Percentiles rank a stretch among this genome's conserved stretches.
Conservation (phyloP, 2,113 vertebrate species). For the Anguilla rostrata region DNA sequence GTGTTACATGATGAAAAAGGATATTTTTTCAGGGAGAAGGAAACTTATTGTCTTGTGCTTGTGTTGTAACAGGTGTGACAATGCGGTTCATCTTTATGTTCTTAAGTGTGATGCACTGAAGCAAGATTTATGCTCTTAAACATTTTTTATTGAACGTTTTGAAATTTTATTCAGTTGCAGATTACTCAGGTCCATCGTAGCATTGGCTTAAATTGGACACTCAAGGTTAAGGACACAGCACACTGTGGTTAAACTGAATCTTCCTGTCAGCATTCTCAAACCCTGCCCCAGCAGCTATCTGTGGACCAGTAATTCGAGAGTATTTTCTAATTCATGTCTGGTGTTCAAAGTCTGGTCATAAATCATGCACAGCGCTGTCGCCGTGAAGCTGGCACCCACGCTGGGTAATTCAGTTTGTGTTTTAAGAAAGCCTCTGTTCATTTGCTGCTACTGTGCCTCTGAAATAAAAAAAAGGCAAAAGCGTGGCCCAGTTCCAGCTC, state of each 20-base stretch:
- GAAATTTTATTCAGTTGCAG: background rate
- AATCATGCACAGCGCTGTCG: background rate
- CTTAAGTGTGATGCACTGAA: background rate
- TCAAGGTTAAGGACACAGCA: background rate
- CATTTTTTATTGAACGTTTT: background rate
- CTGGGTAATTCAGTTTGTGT: background rate
- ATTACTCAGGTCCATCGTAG: background rate
- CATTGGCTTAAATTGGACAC: background rate
- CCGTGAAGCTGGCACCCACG: background rate
- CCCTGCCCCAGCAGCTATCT: background rate
- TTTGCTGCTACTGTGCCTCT: background rate
- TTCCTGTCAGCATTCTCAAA: background rate
- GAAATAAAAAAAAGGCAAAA: background rate
- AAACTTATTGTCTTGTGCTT: background rate
- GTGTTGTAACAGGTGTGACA: background rate
- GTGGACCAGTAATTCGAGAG: background rate
- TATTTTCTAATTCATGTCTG: background rate
- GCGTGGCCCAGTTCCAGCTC: background rate
- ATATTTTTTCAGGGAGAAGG: background rate
- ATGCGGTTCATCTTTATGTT: background rate
- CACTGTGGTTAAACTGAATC: background rate
- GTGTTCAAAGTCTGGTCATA: background rate
- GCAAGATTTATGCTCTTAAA: too few species aligned
- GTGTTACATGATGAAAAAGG: background rate
- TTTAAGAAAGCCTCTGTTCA: background rate